These are phyloP conservation scores for Strix uralensis DNA, from an alignment of 2,113 vertebrate species.

Conservation along the genomic window DNA sequence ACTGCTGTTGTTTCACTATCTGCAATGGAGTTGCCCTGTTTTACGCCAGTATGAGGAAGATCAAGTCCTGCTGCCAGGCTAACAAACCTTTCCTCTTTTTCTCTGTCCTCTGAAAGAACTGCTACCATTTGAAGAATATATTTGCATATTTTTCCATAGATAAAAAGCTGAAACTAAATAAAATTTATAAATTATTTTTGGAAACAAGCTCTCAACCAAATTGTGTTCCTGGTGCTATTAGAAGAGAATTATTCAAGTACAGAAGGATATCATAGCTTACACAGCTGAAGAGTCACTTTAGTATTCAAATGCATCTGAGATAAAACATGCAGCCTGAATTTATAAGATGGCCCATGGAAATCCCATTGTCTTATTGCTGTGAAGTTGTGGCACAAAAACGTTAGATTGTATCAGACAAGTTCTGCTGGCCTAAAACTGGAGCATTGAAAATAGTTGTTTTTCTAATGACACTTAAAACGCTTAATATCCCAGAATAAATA, in stretches of 20 bases:
- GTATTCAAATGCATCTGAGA: not conserved
- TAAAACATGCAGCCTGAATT: not conserved
- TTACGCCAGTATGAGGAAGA: not conserved
- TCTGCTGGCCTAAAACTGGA: not conserved
- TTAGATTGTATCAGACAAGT: not conserved
- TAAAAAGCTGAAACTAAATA: slow-evolving; percentile 22
- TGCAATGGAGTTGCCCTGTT: not conserved
- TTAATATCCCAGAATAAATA: not conserved
- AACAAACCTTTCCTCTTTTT: not conserved
- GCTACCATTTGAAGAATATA: not conserved
- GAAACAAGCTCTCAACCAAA: slow-evolving; percentile 12
- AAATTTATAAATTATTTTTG: slow-evolving; percentile 26
- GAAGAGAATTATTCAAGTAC: slow-evolving; percentile 22
- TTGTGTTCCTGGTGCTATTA: slow-evolving; percentile 8
- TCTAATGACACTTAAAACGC: not conserved
- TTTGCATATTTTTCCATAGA: slow-evolving; percentile 32
- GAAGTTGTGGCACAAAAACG: not conserved
- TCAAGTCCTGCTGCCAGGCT: not conserved
- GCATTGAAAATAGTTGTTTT: not conserved
- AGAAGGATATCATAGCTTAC: not conserved
- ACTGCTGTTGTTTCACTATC: not conserved
- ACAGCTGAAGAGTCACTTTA: not conserved
- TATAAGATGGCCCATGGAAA: not conserved
- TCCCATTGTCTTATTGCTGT: not conserved
- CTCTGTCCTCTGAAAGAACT: not conserved